Evolutionary conservation across 2,797 vertebrate species (phyloP), one percentile per base, ranked within the genome.

Genomic region (Botia kubotai): DNA sequence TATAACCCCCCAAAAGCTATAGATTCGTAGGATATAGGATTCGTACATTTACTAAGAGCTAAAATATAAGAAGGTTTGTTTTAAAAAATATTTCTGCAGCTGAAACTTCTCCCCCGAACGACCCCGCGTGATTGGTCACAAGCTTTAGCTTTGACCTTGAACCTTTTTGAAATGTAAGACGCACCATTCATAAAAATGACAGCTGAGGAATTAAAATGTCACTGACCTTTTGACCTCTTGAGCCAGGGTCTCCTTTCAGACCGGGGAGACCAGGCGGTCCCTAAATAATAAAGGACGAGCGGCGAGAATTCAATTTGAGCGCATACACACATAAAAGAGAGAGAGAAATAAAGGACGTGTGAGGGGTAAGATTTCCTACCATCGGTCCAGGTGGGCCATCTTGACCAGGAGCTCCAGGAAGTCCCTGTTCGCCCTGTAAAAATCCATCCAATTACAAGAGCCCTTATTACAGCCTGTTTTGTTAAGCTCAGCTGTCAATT

Each of bases 241-340:
- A 96, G 65, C 98, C 98, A 0, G 97, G 97, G 87, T 97, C 97
- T 83, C 98, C 98, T 89, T 98, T 99, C 85, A 99, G 89, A 75
- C 98, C 98, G 83, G 98, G 98, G 79, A 99, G 95, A 89, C 98
- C 98, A 84, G 98, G 97, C 85, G 98, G 98, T 77, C 98, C 98
- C 98, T 99, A 88, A 84, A 89, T 26, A 88, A 87, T 72, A 82
- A 58, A 86, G 0, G 88, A 72, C 76, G 70, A 12, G 79, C 86
- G 85, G 60, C 85, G 79, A 86, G 0, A 90, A 82, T 89, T 87
- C 77, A 63, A 80, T 87, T 79, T 72, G 6, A 62, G 16, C 19
- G 10, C 50, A 60, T 23, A 82, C 63, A 83, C 2, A 75, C 21
- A 73, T 52, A 74, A 17, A 60, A 66, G 43, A 46, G 43, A 46